Evolutionary conservation across 2,113 vertebrate species (phyloP).

Genomic region (Donacobius atricapilla): DNA sequence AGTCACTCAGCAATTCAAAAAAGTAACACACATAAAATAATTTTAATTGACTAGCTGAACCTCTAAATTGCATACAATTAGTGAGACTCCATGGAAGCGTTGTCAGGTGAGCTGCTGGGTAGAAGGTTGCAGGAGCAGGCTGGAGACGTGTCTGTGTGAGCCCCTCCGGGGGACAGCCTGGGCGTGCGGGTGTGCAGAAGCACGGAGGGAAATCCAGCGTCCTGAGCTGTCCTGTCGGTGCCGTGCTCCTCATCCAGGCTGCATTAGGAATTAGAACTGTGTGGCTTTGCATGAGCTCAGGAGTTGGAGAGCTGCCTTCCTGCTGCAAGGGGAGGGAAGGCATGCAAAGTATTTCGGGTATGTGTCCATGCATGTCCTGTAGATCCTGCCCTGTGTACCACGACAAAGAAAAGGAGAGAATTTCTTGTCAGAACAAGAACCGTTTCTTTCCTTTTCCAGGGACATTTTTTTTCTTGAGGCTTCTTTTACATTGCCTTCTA

Average conservation of each 20-base stretch:
- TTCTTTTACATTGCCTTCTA: neutral
- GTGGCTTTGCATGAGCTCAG: neutral
- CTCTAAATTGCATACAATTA: neutral
- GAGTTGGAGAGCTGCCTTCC: slow-evolving; percentile 11
- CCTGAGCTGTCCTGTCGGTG: neutral
- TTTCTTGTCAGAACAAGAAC: neutral
- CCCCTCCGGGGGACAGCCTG: neutral
- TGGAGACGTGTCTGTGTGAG: neutral
- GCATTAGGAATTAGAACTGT: neutral
- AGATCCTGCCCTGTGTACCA: neutral
- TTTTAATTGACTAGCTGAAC: neutral
- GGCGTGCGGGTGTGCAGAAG: neutral
- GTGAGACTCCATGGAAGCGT: neutral
- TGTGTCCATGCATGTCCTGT: slow-evolving; percentile 1
- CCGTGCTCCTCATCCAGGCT: neutral
- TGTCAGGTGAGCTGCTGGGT: neutral
- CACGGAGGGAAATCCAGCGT: neutral
- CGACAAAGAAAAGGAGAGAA: neutral
- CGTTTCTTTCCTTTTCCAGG: neutral
- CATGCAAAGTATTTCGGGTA: slow-evolving; percentile 30
- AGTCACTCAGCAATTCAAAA: neutral
- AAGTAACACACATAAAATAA: neutral
- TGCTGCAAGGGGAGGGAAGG: neutral
- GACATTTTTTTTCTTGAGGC: neutral
- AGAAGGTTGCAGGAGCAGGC: neutral